Evolutionary conservation across 2,797 vertebrate species (phyloP).

Genomic region (Xyrichtys novacula): DNA sequence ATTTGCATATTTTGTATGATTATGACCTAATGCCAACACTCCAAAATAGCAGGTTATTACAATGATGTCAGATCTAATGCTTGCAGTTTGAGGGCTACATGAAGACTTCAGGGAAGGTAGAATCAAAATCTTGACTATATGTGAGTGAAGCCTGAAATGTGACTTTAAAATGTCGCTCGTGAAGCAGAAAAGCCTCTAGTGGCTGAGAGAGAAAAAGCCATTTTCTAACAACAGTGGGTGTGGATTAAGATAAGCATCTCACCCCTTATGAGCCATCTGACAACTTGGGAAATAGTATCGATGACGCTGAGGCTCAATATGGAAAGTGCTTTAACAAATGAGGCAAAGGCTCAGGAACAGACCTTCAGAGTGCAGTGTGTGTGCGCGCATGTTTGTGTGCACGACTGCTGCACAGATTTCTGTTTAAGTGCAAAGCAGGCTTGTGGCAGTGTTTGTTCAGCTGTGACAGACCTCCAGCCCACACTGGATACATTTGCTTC

Average conservation of each 20-base stretch:
- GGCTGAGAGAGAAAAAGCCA: constrained; percentile 38
- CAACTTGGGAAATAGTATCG: constrained; percentile 32
- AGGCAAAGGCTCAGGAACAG: constrained; percentile 57
- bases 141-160: constrained; percentile 2
- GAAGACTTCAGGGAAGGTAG: constrained; percentile 27
- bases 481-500: constrained; percentile 65
- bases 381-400: constrained; percentile 14
- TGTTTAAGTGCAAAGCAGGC: constrained; percentile 37
- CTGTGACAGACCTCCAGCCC: constrained; percentile 64
- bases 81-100: constrained; percentile 40
- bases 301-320: constrained; percentile 30
- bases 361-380: constrained; percentile 32
- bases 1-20: constrained; percentile 58
- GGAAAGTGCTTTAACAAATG: constrained; percentile 76
- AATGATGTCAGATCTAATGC: constrained; percentile 54
- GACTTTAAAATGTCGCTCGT: constrained; percentile 37
- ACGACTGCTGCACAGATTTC: constrained; percentile 23
- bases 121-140: constrained; percentile 28
- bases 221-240: constrained; percentile 47
- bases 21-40: constrained; percentile 55
- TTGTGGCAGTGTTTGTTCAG: constrained; percentile 69
- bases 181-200: constrained; percentile 40
- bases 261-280: constrained; percentile 53
- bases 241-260: constrained; percentile 52
- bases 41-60: constrained; percentile 58